phyloP scores from a whole-genome alignment of 2,113 vertebrate genomes.

The Periophthalmus modestus region DNA sequence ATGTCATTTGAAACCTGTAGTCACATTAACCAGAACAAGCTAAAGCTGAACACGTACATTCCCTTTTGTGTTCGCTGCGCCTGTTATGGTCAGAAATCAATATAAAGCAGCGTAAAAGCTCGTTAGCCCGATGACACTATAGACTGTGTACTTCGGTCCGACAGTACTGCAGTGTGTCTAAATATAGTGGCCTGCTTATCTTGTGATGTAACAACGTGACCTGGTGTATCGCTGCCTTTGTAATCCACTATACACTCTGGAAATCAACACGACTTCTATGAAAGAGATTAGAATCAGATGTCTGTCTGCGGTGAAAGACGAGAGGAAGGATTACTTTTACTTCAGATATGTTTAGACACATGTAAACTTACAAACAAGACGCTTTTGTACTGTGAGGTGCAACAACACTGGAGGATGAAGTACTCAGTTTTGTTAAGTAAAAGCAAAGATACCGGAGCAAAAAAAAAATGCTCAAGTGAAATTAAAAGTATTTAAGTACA shows the following conservation, averaged over 20 bases:
- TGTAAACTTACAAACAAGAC: too few species aligned
- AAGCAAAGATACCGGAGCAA: too few species aligned
- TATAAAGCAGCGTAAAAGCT: background rate
- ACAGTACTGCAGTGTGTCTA: background rate
- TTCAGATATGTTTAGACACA: too few species aligned
- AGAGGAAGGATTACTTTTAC: too few species aligned
- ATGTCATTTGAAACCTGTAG: too few species aligned
- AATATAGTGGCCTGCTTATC: constrained; percentile 3
- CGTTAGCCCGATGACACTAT: background rate
- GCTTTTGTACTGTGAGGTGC: too few species aligned
- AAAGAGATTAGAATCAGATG: background rate
- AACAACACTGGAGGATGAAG: too few species aligned
- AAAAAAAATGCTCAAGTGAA: too few species aligned
- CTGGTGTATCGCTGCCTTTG: background rate
- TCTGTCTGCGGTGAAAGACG: too few species aligned
- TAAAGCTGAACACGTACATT: background rate
- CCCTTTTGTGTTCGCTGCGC: background rate
- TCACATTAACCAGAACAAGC: too few species aligned
- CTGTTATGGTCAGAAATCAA: constrained; percentile 6
- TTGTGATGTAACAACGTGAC: constrained; percentile 13
- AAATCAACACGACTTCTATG: background rate
- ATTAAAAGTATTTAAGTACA: too few species aligned
- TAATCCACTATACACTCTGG: background rate
- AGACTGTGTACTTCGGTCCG: background rate
- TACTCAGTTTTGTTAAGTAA: too few species aligned